Evolutionary conservation across 1,140 invertebrate genomes (phyloP).

Genomic region (Chymomyza costata): DNA sequence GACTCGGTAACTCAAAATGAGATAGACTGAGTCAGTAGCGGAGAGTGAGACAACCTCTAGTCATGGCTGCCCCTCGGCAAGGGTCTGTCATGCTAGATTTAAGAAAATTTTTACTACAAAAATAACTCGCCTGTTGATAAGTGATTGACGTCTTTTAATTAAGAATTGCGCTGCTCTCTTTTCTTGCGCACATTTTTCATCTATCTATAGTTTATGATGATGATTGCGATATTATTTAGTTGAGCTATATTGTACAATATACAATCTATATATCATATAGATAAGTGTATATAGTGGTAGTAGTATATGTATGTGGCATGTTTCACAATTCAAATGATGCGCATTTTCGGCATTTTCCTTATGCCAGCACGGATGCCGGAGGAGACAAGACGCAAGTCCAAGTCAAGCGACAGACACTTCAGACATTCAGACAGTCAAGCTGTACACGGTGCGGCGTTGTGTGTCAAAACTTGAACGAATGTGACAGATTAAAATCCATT

Average conservation of each 20-base stretch:
- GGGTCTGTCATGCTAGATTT: conserved; percentile 32
- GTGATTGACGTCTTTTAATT: conserved; percentile 74
- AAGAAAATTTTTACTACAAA: conserved; percentile 44
- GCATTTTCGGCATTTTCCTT: conserved; percentile 38
- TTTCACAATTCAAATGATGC: conserved; percentile 30
- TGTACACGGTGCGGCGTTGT: conserved; percentile 31
- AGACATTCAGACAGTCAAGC: conserved; percentile 32
- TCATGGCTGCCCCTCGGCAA: too few relatives aligned
- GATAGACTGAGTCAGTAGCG: conserved; percentile 24
- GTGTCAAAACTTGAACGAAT: conserved; percentile 67
- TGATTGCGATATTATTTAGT: conserved; percentile 12
- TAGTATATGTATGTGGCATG: too few relatives aligned
- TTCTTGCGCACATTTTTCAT: conserved; percentile 21
- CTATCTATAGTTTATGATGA: conserved; percentile 29
- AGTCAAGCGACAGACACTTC: conserved; percentile 54
- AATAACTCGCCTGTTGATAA: conserved; percentile 64
- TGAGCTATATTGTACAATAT: conserved; percentile 60
- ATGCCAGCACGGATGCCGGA: too few relatives aligned
- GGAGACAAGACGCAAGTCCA: too few relatives aligned
- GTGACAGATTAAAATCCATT: conserved; percentile 74
- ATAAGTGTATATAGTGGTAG: conserved; percentile 6
- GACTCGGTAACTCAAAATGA: too few relatives aligned
- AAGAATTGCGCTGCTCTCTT: conserved; percentile 70
- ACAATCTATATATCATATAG: conserved; percentile 27
- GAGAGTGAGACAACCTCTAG: too few relatives aligned